Percentiles rank a stretch among this genome's conserved stretches.
Conservation (phyloP, 2,797 vertebrate species). For the Tapera naevia region DNA sequence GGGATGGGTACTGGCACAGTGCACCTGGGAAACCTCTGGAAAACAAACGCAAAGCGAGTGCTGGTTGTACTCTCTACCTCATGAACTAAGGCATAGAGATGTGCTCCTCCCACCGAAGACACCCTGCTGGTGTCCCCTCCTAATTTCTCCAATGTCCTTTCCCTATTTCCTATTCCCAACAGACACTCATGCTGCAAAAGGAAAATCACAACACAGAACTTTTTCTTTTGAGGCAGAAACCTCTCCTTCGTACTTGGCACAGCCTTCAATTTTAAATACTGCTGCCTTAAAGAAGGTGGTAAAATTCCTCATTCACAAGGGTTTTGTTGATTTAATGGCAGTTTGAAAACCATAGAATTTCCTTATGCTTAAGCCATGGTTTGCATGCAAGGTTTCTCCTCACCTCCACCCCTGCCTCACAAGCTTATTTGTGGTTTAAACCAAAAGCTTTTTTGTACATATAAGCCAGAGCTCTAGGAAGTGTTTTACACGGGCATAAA, state of each 20-base stretch:
- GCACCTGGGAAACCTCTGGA: neutral
- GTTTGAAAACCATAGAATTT: neutral
- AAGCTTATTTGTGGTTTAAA: neutral
- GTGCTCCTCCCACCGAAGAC: neutral
- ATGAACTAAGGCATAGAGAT: neutral
- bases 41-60: neutral
- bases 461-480: neutral
- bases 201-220: neutral
- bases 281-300: neutral
- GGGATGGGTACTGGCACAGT: neutral
- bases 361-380: neutral
- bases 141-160: neutral
- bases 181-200: neutral
- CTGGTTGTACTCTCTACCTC: neutral
- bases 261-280: neutral
- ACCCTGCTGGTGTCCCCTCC: neutral
- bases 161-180: neutral
- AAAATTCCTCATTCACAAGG: neutral
- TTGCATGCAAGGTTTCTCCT: neutral
- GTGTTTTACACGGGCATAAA: constrained; percentile 12
- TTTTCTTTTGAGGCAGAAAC: neutral
- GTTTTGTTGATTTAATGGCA: neutral
- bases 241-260: neutral
- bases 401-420: neutral
- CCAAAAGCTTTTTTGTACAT: neutral